These are phyloP conservation scores for Lissocephala sabroskyi DNA, from an alignment of 2,888 invertebrate species.

Conservation along the genomic window DNA sequence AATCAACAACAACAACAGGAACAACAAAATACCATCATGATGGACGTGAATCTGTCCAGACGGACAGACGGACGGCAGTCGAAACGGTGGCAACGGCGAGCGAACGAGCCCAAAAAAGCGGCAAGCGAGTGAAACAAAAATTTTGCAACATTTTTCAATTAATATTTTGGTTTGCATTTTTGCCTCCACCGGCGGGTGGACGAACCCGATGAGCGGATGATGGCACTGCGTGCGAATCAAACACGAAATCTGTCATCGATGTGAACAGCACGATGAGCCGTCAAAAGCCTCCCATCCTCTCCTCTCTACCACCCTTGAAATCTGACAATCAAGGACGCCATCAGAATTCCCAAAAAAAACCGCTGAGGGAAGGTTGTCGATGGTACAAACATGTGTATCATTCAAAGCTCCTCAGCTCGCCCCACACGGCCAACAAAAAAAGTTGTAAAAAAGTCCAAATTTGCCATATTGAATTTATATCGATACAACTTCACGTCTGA, in stretches of 20 bases:
- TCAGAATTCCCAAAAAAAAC: neutral
- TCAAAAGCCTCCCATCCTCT: too few relatives aligned
- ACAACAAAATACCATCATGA: conserved; percentile 1
- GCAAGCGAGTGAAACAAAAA: neutral
- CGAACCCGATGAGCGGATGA: neutral
- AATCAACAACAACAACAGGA: neutral
- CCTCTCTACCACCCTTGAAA: too few relatives aligned
- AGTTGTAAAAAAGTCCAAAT: too few relatives aligned
- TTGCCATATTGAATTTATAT: too few relatives aligned
- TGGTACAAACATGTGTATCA: neutral
- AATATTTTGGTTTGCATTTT: conserved; percentile 6
- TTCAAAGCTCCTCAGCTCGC: too few relatives aligned
- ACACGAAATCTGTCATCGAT: conserved; percentile 11
- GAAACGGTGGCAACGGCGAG: too few relatives aligned
- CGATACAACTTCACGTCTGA: too few relatives aligned
- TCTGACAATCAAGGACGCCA: neutral
- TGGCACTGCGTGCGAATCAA: conserved; percentile 3
- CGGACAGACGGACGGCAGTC: too few relatives aligned
- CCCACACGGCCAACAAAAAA: too few relatives aligned
- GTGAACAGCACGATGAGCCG: conserved; percentile 6
- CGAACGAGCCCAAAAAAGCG: conserved; percentile 3
- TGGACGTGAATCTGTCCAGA: neutral
- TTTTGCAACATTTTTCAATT: conserved; percentile 11
- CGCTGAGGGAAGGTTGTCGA: neutral
- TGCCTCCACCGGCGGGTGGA: neutral